These are phyloP conservation scores for Boloria euphrosyne DNA, from an alignment of 2,888 invertebrate genomes.

Conservation along the genomic window DNA sequence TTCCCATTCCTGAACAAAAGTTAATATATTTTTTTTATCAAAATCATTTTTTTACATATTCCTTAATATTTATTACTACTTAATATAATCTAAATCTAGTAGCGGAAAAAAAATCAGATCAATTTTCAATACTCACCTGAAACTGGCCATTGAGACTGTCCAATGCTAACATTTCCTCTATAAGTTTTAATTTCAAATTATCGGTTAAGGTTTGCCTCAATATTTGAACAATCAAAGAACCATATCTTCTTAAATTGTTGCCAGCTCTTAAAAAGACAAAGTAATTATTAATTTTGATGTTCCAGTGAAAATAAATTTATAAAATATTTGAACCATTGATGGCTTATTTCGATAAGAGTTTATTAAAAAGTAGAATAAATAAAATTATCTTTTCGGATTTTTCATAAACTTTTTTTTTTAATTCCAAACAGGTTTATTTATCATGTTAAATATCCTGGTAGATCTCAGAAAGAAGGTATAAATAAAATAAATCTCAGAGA, in stretches of 20 bases:
- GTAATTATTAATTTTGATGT: background rate
- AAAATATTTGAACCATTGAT: background rate
- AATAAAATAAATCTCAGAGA: no score
- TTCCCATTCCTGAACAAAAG: constrained; percentile 87
- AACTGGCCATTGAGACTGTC: constrained; percentile 64
- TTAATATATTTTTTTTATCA: background rate
- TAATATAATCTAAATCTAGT: no score
- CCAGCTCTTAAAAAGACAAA: constrained; percentile 58
- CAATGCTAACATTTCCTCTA: constrained; percentile 70
- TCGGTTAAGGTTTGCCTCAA: constrained; percentile 57
- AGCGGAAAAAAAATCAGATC: background rate
- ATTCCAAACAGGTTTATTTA: no score
- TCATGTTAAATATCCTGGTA: no score
- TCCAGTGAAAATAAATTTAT: background rate
- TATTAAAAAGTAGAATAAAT: no score
- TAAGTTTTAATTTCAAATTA: constrained; percentile 61
- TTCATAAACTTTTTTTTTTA: no score
- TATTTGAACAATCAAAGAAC: constrained; percentile 58
- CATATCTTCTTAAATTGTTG: constrained; percentile 58
- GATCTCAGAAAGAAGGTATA: no score
- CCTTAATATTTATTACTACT: no score
- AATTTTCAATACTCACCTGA: constrained; percentile 54
- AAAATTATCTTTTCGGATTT: no score
- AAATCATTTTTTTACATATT: background rate
- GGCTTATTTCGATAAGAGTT: no score